phyloP scores from a whole-genome alignment of 2,797 vertebrate genomes.

The Meda fulgida region DNA sequence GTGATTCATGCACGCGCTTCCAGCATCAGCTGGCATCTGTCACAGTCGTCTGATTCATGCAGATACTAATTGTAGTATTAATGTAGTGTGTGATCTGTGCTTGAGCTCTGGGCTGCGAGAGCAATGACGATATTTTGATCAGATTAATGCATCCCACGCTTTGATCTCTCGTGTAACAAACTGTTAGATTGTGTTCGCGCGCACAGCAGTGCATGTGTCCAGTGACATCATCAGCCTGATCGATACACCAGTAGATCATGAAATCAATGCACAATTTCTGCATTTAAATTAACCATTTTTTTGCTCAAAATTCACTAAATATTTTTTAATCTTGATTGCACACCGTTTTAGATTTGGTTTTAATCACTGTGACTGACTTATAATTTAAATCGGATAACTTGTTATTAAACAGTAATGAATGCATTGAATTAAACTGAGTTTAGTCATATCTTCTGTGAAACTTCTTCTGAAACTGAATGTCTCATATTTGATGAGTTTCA shows the following conservation, averaged over 20 bases:
- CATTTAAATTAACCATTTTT: neutral
- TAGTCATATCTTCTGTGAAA: too few relatives aligned
- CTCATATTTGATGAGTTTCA: too few relatives aligned
- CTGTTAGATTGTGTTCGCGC: neutral
- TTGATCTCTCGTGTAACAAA: neutral
- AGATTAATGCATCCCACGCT: neutral
- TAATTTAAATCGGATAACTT: neutral
- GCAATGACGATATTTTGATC: neutral
- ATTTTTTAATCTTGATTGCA: neutral
- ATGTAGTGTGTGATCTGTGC: neutral
- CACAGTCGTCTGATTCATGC: neutral
- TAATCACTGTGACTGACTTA: neutral
- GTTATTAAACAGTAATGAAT: neutral
- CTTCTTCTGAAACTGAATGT: too few relatives aligned
- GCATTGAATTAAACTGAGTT: neutral
- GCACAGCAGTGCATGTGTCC: neutral
- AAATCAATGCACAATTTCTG: neutral
- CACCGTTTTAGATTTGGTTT: neutral
- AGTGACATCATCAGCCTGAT: neutral
- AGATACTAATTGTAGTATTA: rapidly evolving
- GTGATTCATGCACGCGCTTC: neutral
- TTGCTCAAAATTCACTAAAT: neutral
- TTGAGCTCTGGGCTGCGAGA: neutral
- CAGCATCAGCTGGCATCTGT: neutral
- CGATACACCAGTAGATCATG: neutral